A percentile compares a stretch with the other conserved stretches of the same genome.
Evolutionary conservation across 1,140 invertebrate genomes (phyloP).

Genomic region (Plutomurus gul): DNA sequence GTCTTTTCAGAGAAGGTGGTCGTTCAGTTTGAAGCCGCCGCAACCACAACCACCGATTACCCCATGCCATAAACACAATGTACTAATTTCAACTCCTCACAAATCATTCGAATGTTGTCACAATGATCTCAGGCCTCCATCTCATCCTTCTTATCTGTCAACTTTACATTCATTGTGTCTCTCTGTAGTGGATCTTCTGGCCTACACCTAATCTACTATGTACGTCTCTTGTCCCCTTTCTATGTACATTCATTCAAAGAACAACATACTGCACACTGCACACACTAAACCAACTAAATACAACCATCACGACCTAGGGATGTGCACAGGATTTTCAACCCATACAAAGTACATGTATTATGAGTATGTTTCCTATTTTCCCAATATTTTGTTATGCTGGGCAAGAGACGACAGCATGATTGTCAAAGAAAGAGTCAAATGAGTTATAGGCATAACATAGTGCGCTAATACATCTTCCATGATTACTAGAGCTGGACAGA

Average conservation of each 20-base stretch:
- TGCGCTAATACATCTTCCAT: neutral
- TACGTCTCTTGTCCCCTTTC: neutral
- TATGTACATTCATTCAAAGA: too few relatives aligned
- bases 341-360: too few relatives aligned
- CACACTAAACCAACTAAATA: too few relatives aligned
- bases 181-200: neutral
- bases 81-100: conserved; percentile 54
- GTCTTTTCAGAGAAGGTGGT: conserved; percentile 44
- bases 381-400: too few relatives aligned
- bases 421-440: too few relatives aligned
- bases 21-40: conserved; percentile 24
- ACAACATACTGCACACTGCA: too few relatives aligned
- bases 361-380: too few relatives aligned
- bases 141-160: conserved; percentile 14
- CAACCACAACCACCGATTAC: conserved; percentile 43
- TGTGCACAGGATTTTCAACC: too few relatives aligned
- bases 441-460: too few relatives aligned
- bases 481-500: neutral
- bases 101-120: conserved; percentile 48
- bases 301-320: too few relatives aligned
- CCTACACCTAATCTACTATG: neutral
- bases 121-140: conserved; percentile 38
- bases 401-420: too few relatives aligned
- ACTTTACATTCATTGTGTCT: conserved; percentile 10
- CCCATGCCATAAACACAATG: conserved; percentile 40